These are phyloP conservation scores for Paraplagusia blochii DNA, from an alignment of 2,113 vertebrate species.

Conservation along the genomic window DNA sequence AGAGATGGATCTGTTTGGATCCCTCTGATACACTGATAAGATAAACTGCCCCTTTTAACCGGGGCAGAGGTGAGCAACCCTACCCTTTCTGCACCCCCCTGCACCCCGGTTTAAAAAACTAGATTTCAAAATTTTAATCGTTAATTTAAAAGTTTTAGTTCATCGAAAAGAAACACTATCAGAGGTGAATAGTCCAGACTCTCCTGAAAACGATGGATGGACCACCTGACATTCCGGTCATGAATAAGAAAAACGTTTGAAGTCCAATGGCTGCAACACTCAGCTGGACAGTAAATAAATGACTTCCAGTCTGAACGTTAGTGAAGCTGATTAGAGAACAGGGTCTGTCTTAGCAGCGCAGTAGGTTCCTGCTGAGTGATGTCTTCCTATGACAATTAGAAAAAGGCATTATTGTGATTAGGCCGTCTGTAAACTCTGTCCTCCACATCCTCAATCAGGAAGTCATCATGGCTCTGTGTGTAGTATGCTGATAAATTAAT, in stretches of 20 bases:
- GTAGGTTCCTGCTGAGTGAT: slow-evolving; percentile 64
- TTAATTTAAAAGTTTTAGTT: no score
- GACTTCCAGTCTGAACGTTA: slow-evolving; percentile 64
- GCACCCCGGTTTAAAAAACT: not conserved
- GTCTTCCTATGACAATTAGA: slow-evolving; percentile 75
- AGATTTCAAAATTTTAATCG: not conserved
- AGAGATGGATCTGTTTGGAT: slow-evolving; percentile 39
- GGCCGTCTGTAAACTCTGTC: slow-evolving; percentile 60
- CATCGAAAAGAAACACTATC: no score
- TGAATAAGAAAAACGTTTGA: no score
- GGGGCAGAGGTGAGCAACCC: not conserved
- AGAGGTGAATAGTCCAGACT: no score
- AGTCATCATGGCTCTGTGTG: slow-evolving; percentile 10
- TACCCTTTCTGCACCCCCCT: slow-evolving; percentile 8
- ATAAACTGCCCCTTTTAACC: slow-evolving; percentile 33
- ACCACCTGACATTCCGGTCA: no score
- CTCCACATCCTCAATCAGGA: slow-evolving; percentile 63
- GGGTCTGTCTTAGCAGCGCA: slow-evolving; percentile 34
- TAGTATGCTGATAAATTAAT: slow-evolving; percentile 58
- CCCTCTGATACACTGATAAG: slow-evolving; percentile 51
- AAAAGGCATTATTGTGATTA: slow-evolving; percentile 74
- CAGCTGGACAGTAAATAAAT: slow-evolving; percentile 52
- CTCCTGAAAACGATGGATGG: no score
- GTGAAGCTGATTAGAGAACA: slow-evolving; percentile 37
- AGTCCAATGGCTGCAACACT: not conserved